Evolutionary conservation across 2,888 invertebrate species (phyloP), one percentile per base, ranked within the genome.

Genomic region (Parochlus steinenii): DNA sequence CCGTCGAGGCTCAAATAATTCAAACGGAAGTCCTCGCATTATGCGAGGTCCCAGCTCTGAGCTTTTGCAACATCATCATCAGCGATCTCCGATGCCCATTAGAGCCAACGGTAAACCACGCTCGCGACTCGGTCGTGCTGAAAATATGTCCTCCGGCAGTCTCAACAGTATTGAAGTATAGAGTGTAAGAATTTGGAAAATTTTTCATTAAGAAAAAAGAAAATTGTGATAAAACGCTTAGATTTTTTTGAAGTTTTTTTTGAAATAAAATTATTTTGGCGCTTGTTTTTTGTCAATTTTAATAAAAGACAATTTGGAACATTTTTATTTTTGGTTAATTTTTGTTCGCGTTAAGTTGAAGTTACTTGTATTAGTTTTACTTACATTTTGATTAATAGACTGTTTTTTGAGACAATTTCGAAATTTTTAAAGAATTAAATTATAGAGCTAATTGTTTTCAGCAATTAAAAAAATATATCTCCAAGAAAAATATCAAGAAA

Each of bases 101-200:
- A 48, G 59, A 7, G 50, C 55, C 4, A 39, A 38, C 6, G 47
- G 53, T 41, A 55, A 55, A 39, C 55, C 56, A 42, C 51, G 56
- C 12, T 52, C 52, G 28, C 55, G 58, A 4, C 46, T 58, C 31
- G 58, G 58, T 44, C 57, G 57, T 44, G 52, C 53, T 41, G 57
- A 58, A 43, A 58, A 58, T 43, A 56, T 59, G 40, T 59, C 59
- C 7, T 57, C 58, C 33, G 58, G 58, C 39, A 59, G 58, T 46
- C 49, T 59, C 24, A 59, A 59, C 52, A 59, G 59, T 54, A 59
- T 59, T 54, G 59, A 59, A 47, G 59, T 59, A 3, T 44, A 41
- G 37, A 30, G 12, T 7, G n/a, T n/a, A n/a, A n/a, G n/a, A n/a
- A n/a, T n/a, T n/a, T n/a, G n/a, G n/a, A n/a, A n/a, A n/a, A n/a